Conservation (phyloP, 2,113 vertebrate genomes). For the Cephalophus harveyi region DNA sequence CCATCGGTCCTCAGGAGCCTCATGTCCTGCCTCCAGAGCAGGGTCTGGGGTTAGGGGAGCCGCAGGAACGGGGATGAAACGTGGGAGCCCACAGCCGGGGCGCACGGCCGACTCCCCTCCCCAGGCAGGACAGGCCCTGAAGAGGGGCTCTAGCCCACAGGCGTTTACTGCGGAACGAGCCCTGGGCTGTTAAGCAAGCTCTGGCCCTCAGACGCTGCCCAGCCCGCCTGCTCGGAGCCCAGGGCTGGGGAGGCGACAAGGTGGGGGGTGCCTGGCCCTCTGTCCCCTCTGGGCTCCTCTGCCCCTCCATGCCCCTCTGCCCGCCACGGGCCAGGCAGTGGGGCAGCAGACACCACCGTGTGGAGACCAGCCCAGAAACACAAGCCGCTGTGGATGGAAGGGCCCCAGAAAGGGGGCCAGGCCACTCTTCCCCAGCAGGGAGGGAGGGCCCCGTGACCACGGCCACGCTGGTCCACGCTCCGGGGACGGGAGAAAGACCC, state of each 20-base stretch:
- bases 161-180: rapidly evolving
- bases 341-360: neutral
- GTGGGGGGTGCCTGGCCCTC: neutral
- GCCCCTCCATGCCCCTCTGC: no score
- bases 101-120: neutral
- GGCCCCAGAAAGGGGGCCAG: neutral
- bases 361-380: neutral
- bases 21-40: no score
- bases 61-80: rapidly evolving
- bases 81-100: neutral
- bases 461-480: rapidly evolving
- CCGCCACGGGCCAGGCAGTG: neutral
- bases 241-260: neutral
- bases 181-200: no score
- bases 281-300: neutral
- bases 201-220: neutral
- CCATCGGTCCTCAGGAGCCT: neutral
- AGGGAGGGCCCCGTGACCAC: neutral
- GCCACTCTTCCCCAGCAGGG: neutral
- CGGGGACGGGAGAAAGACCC: rapidly evolving
- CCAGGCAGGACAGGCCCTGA: neutral
- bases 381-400: neutral
- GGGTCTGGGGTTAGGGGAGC: neutral
- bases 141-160: neutral
- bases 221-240: neutral